These are phyloP conservation scores for Anolis carolinensis DNA, from an alignment of 2,113 vertebrate genomes.

Conservation along the genomic window DNA sequence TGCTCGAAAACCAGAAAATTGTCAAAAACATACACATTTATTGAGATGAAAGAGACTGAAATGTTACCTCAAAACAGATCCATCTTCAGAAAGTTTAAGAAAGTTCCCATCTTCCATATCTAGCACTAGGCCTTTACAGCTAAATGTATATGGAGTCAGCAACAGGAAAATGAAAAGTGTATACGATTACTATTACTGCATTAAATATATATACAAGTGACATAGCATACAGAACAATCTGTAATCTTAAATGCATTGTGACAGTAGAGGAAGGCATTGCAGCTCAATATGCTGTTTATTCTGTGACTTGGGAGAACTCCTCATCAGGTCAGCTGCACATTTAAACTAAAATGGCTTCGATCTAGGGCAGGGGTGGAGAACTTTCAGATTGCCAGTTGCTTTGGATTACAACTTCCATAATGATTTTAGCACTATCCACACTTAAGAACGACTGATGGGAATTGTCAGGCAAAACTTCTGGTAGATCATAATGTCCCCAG, in stretches of 20 bases:
- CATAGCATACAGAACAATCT: neutral
- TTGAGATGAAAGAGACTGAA: neutral
- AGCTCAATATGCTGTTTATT: too few relatives aligned
- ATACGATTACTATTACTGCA: neutral
- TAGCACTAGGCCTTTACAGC: constrained; percentile 92
- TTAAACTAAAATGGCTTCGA: neutral
- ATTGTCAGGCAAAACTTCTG: too few relatives aligned
- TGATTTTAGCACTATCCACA: too few relatives aligned
- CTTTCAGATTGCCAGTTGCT: too few relatives aligned
- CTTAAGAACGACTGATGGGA: too few relatives aligned
- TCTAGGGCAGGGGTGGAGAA: too few relatives aligned
- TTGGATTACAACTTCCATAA: too few relatives aligned
- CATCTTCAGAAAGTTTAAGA: constrained; percentile 90
- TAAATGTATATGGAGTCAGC: constrained; percentile 62
- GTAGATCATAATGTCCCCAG: too few relatives aligned
- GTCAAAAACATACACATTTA: neutral
- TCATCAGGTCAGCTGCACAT: neutral
- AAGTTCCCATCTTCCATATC: constrained; percentile 94
- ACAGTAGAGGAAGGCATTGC: neutral
- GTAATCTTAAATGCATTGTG: neutral
- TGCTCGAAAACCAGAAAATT: neutral
- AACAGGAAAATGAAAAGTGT: constrained; percentile 12
- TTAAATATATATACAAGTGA: constrained; percentile 16
- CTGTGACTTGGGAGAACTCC: too few relatives aligned
- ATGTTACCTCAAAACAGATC: constrained; percentile 89